phyloP scores from a whole-genome alignment of 1,140 invertebrate genomes.

The Temnothorax nylanderi region DNA sequence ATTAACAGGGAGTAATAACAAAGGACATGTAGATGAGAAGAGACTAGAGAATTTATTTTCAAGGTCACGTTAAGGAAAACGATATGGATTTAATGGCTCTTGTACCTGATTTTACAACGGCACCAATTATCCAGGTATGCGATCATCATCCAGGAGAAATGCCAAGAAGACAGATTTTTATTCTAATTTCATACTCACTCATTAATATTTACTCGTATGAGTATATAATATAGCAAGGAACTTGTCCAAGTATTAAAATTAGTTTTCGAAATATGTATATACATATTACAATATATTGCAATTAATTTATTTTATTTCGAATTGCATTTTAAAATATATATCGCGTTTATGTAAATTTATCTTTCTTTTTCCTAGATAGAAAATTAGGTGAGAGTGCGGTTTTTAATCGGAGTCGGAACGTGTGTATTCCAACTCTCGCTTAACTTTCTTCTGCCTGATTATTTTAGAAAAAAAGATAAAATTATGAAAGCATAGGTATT shows the following conservation, averaged over 20 bases:
- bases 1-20: background rate
- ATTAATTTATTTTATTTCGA: background rate
- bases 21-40: background rate
- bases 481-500: background rate
- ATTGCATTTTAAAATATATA: background rate
- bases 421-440: background rate
- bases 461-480: background rate
- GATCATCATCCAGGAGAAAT: background rate
- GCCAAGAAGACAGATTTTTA: background rate
- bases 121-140: background rate
- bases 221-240: background rate
- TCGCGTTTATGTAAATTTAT: background rate
- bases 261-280: background rate
- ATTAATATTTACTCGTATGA: background rate
- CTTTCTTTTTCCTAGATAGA: background rate
- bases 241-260: background rate
- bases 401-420: background rate
- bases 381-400: background rate
- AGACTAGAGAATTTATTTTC: constrained; percentile 1
- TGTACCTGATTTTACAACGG: background rate
- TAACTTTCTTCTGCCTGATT: background rate
- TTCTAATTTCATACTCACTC: background rate
- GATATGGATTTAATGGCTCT: constrained; percentile 50
- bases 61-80: background rate
- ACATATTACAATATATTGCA: background rate